Percentiles rank a stretch among this genome's conserved stretches.
These are phyloP conservation scores for Chinchilla lanigera DNA, from an alignment of 2,113 vertebrate species.

Conservation along the genomic window DNA sequence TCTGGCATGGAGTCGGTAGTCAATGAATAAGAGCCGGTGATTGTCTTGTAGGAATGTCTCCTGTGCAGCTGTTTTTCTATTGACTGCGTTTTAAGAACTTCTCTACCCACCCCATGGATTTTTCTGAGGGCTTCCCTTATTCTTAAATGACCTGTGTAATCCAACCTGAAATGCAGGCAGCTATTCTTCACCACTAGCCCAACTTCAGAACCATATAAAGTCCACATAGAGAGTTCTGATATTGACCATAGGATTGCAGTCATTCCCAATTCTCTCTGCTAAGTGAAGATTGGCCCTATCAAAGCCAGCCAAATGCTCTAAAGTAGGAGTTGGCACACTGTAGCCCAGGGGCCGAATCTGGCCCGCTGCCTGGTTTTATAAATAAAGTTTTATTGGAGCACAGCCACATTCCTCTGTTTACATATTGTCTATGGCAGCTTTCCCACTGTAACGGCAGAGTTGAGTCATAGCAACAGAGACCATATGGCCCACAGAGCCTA, in stretches of 20 bases:
- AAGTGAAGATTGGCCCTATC: neutral
- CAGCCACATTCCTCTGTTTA: slow-evolving; percentile 64
- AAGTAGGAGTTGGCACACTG: slow-evolving; percentile 38
- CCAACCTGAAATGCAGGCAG: neutral
- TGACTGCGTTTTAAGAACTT: neutral
- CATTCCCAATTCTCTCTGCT: neutral
- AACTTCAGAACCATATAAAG: neutral
- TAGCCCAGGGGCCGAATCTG: slow-evolving; percentile 48
- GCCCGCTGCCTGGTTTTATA: slow-evolving; percentile 68
- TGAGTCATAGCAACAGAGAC: slow-evolving; percentile 48
- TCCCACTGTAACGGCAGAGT: slow-evolving; percentile 35
- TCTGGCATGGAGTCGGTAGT: neutral
- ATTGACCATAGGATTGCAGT: neutral
- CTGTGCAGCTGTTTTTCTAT: neutral
- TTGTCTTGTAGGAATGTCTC: neutral
- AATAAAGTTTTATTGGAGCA: slow-evolving; percentile 80
- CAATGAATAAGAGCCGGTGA: neutral
- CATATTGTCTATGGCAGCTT: slow-evolving; percentile 53
- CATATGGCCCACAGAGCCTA: slow-evolving; percentile 62
- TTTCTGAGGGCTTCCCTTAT: neutral
- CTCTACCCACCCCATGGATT: neutral
- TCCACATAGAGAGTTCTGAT: neutral
- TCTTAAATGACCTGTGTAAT: neutral
- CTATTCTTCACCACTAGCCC: neutral
- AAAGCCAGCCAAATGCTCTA: slow-evolving; percentile 23